These are phyloP conservation scores for Mirounga angustirostris DNA, from an alignment of 2,113 vertebrate species.

Conservation along the genomic window DNA sequence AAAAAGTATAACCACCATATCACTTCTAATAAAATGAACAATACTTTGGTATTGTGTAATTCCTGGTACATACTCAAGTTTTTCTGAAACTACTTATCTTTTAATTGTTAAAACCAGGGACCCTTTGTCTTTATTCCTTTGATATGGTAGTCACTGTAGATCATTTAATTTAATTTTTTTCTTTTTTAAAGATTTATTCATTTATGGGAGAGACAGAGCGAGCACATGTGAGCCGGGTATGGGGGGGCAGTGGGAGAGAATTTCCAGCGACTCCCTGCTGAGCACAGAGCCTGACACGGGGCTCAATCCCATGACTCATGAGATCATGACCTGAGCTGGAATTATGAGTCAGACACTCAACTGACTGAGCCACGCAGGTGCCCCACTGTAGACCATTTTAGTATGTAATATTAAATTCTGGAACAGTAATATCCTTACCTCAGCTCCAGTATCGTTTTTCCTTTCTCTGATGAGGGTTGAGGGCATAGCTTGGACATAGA, in stretches of 20 bases:
- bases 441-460: background rate
- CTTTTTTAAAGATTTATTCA: background rate
- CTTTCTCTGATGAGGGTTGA: background rate
- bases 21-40: background rate
- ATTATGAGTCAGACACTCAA: too few relatives aligned
- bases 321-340: background rate
- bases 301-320: background rate
- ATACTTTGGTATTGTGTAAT: background rate
- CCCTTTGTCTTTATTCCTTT: conserved; percentile 17
- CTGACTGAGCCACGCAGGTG: too few relatives aligned
- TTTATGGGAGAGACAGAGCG: background rate
- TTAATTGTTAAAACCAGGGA: background rate
- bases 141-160: background rate
- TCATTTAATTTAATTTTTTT: background rate
- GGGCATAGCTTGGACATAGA: background rate
- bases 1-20: background rate
- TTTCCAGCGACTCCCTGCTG: background rate
- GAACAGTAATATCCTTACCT: background rate
- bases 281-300: background rate
- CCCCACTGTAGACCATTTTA: background rate
- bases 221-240: background rate
- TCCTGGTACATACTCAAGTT: background rate
- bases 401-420: background rate
- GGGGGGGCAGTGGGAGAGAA: background rate
- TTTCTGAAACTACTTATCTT: background rate